phyloP scores from a whole-genome alignment of 2,888 invertebrate species.

The Ethmia dodecea region DNA sequence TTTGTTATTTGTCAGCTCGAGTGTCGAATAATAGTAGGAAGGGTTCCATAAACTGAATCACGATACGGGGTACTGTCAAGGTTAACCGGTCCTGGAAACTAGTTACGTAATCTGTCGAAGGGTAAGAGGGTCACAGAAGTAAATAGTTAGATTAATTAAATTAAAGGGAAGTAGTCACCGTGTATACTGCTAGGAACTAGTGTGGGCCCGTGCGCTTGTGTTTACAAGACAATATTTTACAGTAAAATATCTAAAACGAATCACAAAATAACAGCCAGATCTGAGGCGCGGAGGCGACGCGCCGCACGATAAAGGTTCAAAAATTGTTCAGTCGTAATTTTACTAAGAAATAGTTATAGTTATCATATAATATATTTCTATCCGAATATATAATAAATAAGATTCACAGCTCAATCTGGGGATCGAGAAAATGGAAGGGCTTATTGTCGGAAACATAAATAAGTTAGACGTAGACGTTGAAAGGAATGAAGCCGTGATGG shows the following conservation, averaged over 20 bases:
- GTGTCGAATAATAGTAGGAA: too few relatives aligned
- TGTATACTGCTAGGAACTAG: too few relatives aligned
- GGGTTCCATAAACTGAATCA: too few relatives aligned
- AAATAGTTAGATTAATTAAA: too few relatives aligned
- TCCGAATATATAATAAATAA: constrained; percentile 32
- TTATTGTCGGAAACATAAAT: constrained; percentile 37
- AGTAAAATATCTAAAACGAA: constrained; percentile 40
- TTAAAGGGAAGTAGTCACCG: too few relatives aligned
- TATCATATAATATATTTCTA: constrained; percentile 23
- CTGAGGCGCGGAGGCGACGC: constrained; percentile 50
- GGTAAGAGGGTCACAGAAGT: too few relatives aligned
- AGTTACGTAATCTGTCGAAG: too few relatives aligned
- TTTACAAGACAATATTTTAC: constrained; percentile 17
- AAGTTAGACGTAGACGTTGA: too few relatives aligned
- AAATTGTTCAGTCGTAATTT: constrained; percentile 68
- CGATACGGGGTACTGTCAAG: too few relatives aligned
- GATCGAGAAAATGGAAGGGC: constrained; percentile 27
- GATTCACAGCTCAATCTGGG: constrained; percentile 41
- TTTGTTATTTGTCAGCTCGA: neutral
- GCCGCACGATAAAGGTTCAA: constrained; percentile 62
- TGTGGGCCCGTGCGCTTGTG: neutral
- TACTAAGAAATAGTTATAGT: constrained; percentile 53
- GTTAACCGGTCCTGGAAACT: too few relatives aligned
- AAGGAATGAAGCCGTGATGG: too few relatives aligned
- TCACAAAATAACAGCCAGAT: constrained; percentile 60